These are phyloP conservation scores for Cephalotes varians DNA, from an alignment of 2,888 invertebrate genomes.

Conservation along the genomic window DNA sequence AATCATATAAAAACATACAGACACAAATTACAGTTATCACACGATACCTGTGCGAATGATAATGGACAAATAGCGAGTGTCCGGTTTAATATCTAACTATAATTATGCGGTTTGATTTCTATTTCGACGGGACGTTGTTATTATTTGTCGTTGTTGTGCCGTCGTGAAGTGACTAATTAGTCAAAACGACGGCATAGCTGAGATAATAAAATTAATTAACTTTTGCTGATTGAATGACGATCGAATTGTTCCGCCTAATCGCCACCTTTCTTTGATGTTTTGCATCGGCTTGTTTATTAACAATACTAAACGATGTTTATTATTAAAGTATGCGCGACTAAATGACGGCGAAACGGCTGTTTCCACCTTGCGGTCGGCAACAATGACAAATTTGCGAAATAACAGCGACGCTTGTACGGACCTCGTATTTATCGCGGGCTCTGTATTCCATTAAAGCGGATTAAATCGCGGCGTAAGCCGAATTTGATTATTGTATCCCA, in stretches of 20 bases:
- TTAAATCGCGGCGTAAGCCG: constrained; percentile 23
- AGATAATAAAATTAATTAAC: constrained; percentile 48
- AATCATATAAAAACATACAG: not conserved
- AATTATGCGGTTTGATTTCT: not conserved
- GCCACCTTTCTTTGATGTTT: not conserved
- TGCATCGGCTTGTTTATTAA: constrained; percentile 17
- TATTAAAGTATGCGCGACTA: constrained; percentile 29
- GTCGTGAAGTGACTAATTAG: constrained; percentile 15
- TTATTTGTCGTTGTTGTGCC: constrained; percentile 1
- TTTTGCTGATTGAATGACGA: constrained; percentile 22
- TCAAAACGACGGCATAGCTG: not conserved
- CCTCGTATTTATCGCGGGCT: not conserved
- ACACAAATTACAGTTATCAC: not conserved
- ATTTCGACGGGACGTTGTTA: not conserved
- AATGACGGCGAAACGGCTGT: not conserved
- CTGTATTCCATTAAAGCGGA: constrained; percentile 20
- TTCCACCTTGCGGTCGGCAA: constrained; percentile 3
- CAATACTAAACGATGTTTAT: constrained; percentile 19
- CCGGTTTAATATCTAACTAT: not conserved
- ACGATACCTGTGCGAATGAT: not conserved
- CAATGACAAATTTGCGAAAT: constrained; percentile 27
- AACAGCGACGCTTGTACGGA: not conserved
- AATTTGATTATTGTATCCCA: constrained; percentile 19
- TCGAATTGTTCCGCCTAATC: constrained; percentile 33
- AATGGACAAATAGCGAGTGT: not conserved